Percentiles rank a stretch among this genome's conserved stretches.
Evolutionary conservation across 1,140 invertebrate species (phyloP).

Genomic region (Aleiodes sp.): DNA sequence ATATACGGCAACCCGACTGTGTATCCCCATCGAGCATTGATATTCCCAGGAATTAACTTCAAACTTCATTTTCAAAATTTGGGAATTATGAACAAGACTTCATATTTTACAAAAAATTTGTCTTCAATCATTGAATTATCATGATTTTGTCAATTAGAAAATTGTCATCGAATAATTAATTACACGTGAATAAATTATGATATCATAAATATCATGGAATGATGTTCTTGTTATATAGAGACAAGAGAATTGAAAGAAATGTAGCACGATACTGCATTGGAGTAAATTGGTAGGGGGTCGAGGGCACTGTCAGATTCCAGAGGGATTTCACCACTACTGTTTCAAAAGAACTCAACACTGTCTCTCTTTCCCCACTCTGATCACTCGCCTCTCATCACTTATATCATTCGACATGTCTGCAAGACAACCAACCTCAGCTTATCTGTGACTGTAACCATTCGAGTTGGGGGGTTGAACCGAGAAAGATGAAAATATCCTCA

Average conservation of each 20-base stretch:
- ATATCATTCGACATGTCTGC: conserved; percentile 18
- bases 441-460: conserved; percentile 10
- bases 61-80: not conserved
- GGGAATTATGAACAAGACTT: not conserved
- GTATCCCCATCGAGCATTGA: conserved; percentile 36
- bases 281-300: conserved; percentile 44
- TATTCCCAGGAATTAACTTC: conserved; percentile 27
- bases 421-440: conserved; percentile 18
- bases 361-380: not conserved
- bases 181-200: too few species aligned
- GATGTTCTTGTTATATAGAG: not conserved
- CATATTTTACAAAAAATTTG: not conserved
- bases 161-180: too few species aligned
- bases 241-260: conserved; percentile 18
- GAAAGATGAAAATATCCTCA: conserved; percentile 11
- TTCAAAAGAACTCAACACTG: not conserved
- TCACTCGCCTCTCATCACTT: not conserved
- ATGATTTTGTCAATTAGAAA: too few species aligned
- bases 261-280: conserved; percentile 44
- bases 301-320: conserved; percentile 42
- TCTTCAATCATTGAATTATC: too few species aligned
- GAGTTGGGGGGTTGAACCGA: not conserved
- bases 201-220: not conserved
- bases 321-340: conserved; percentile 52
- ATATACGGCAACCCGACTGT: conserved; percentile 19